Evolutionary conservation across 2,888 invertebrate genomes (phyloP), one percentile per base, ranked within the genome.

Genomic region (Cryptosula pallasiana): DNA sequence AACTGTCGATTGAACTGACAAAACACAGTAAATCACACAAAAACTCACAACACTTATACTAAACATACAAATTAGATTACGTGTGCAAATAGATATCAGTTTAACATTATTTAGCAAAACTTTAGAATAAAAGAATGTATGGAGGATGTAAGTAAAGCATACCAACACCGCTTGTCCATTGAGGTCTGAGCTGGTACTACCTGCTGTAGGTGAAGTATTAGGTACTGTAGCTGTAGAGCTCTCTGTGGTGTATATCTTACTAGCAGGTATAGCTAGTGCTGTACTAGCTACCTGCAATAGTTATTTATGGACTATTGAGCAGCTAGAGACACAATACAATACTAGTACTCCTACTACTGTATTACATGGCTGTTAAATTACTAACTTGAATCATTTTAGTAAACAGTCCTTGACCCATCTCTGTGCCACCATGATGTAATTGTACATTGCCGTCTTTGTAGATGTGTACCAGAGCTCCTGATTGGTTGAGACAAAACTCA

Each of bases 381-480:
- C 63, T 63, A 3, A 75, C 75, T 71, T 76, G 76, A 9, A 73
- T 73, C 73, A 76, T 74, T 71, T 76, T 76, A 13, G 76, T 75
- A 69, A 75, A 73, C 1, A 76, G 69, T 55, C 76, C 76, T 72
- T 76, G 76, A 3, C 76, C 76, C 76, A 76, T 76, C 58, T 76
- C 76, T 36, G 63, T 63, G 13, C 76, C 76, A 36, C 74, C 76
- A 69, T 76, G 75, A 13, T 72, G 35, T 1, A 76, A 13, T 13
- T 76, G 71, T n/a, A 76, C 73, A 5, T 72, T 73, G 1, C 94
- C 76, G 73, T 76, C 76, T 55, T 35, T 72, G 69, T 76, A 75
- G 45, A 75, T 63, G 35, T 92, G 89, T 1, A 95, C 88, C 71
- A 95, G 86, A 0, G 94, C 93, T 1, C 93, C 94, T 0, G 89